phyloP scores from a whole-genome alignment of 2,888 invertebrate genomes.

The Germaria angustata region DNA sequence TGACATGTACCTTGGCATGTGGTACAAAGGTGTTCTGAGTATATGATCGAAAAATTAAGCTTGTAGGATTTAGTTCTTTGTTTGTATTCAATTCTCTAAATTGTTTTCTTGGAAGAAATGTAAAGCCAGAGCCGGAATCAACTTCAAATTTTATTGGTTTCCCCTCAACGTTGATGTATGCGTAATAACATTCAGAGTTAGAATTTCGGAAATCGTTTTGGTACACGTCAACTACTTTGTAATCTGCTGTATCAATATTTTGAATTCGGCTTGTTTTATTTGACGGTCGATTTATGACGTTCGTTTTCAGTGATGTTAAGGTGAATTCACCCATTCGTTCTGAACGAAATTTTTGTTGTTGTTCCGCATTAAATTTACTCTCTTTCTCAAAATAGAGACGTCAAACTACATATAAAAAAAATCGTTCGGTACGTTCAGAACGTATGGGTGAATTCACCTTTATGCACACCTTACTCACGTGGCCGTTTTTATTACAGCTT shows the following conservation, averaged over 20 bases:
- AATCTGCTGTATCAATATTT: not conserved
- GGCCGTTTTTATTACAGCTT: slow-evolving; percentile 5
- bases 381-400: too few species aligned
- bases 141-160: slow-evolving; percentile 8
- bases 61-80: not conserved
- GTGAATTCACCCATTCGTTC: too few species aligned
- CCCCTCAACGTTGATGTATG: not conserved
- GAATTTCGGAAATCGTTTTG: not conserved
- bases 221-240: not conserved
- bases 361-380: too few species aligned
- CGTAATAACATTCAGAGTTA: slow-evolving; percentile 3
- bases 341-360: too few species aligned
- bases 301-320: not conserved
- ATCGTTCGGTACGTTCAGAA: too few species aligned
- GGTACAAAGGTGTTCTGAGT: not conserved
- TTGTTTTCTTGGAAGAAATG: not conserved
- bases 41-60: not conserved
- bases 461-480: slow-evolving; percentile 15
- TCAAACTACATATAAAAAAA: too few species aligned
- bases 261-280: not conserved
- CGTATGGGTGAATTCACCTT: too few species aligned
- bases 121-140: slow-evolving; percentile 13
- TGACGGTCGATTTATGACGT: not conserved
- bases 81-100: not conserved
- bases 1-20: slow-evolving; percentile 33